Conservation (phyloP, 2,113 vertebrate genomes). For the Camelus bactrianus region DNA sequence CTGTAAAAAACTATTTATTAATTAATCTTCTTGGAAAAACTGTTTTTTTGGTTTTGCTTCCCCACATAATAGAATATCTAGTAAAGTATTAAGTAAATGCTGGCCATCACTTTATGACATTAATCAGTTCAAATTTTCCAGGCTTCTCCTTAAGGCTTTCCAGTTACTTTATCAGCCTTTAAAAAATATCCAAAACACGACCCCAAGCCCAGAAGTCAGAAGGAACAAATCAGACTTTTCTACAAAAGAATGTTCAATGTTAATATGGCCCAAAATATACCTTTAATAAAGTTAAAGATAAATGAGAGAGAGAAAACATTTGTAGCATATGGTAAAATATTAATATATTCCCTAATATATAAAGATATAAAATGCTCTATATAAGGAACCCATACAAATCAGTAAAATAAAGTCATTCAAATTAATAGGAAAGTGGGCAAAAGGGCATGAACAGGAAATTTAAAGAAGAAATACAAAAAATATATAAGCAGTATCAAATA, state of each 20-base stretch:
- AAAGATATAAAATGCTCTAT: background rate
- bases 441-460: background rate
- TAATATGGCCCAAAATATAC: background rate
- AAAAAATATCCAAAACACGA: background rate
- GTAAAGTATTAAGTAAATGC: background rate
- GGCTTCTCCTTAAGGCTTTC: background rate
- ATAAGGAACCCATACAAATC: background rate
- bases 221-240: background rate
- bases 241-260: constrained; percentile 44
- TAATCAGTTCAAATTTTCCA: constrained; percentile 11
- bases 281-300: background rate
- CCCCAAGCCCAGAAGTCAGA: background rate
- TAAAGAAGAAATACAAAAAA: constrained; percentile 16
- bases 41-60: constrained; percentile 9
- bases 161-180: background rate
- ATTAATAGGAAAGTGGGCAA: background rate
- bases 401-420: background rate
- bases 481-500: background rate
- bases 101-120: background rate
- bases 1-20: background rate
- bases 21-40: background rate
- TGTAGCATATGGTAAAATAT: background rate
- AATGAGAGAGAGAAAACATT: constrained; percentile 31
- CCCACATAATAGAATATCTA: background rate
- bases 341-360: background rate